Base-by-base conservation (phyloP, 2,888 invertebrate genomes). In the Campoplex nolae region DNA sequence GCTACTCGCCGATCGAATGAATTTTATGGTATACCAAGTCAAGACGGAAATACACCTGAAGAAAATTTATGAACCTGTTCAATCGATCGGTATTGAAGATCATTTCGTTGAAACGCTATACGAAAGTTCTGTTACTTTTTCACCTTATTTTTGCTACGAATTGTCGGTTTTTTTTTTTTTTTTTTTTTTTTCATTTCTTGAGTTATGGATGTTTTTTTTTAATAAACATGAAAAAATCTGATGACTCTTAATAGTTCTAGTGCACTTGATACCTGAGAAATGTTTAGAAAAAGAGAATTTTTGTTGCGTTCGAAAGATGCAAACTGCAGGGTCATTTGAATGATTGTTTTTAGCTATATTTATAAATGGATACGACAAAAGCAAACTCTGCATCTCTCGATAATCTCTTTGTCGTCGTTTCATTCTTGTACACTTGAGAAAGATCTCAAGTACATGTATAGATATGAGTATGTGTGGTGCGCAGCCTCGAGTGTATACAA, bases 331-430 rank as follows among this genome's bases (percentile, higher is more conserved):
- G 13, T 62, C 32, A 62, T 16, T 62, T 0, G 28, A 62, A 62
- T 32, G 13, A 32, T 32, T 62, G 62, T 62, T 62, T 32, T 62
- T 62, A 28, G 62, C 16, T 62, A 62, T 62, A 62, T 32, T 62
- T 62, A 62, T 32, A 68, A n/a, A 42, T 68, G 7, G 28, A 70
- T 48, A 28, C 28, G 23, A 48, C 23, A 23, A 28, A 23, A 9
- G 70, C 62, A 32, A 71, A 71, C 32, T 71, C 32, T 35, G 13
- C 23, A 45, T 23, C 51, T 71, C 71, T 54, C 71, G 62, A 62
- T 62, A 35, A 71, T 71, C 71, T 51, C 67, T 79, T 58, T 70
- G 56, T 70, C 70, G 42, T 79, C 56, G 68, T 45, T 56, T 70
- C 18, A 79, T 79, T 45, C 42, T 70, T 42, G 18, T 18, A 11